Evolutionary conservation across 2,888 invertebrate species (phyloP), one percentile per base, ranked within the genome.

Genomic region (Heliconius sara): DNA sequence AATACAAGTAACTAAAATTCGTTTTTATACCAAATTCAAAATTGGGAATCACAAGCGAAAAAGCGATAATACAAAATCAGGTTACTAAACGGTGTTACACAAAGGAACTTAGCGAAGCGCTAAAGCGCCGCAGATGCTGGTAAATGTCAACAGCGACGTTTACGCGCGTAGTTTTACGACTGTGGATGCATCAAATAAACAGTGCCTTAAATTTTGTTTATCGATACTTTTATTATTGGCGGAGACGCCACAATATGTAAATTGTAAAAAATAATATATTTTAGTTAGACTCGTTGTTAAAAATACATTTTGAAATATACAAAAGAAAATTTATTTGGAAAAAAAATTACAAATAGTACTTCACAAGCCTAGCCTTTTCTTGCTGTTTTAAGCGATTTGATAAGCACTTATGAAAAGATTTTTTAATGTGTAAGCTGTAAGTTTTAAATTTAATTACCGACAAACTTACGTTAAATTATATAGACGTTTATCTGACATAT

Each of bases 101-200:
- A 91, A 91, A 91, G 90, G 89, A 88, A 86, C 86, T 88, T 89
- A 89, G 88, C 87, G 85, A 89, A 93, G 92, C 93, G 93, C 93
- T 91, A 89, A 93, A 94, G 93, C 94, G 93, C 93, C 92, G 89
- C 94, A 94, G 93, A 93, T 93, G 94, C 93, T 93, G 87, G 86
- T 88, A 89, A 89, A 89, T 90, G 92, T 92, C 94, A 92, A 90
- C 89, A 87, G 90, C 92, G 95, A 95, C 94, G 91, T 95, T 95
- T 94, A 95, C 94, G 94, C 93, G 93, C 94, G 91, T 93, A 95
- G 94, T 93, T 95, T 94, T 95, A 95, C 91, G 94, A 93, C 87
- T 89, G 88, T 92, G 94, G 95, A 93, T 94, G 90, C 90, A 91
- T 90, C 91, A 90, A 90, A 90, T 87, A 84, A 86, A 86, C 86